Evolutionary conservation across 2,888 invertebrate genomes (phyloP), one percentile per base, ranked within the genome.

Genomic region (Polia nebulosa): DNA sequence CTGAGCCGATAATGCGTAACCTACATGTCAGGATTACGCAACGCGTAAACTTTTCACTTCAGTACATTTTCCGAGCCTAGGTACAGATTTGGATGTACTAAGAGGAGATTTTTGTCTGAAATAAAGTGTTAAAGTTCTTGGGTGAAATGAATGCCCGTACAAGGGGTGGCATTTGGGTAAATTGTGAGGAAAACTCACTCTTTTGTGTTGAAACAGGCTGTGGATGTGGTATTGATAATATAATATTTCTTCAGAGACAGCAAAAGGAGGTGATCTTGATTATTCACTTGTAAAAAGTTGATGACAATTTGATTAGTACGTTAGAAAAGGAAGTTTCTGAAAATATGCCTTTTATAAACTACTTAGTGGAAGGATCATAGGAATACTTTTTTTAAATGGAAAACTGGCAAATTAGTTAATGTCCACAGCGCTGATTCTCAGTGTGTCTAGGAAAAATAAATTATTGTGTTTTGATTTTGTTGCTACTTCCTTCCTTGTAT

Each of bases 1-100:
- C 79, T 72, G 76, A 76, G 77, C 80, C 83, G 86, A 86, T 86
- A 85, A 87, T 84, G 78, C 83, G 75, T 85, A 81, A 81, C 83
- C 78, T 84, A 82, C 82, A 76, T 82, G 72, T 60, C 69, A 65
- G 68, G 72, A 78, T 82, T 84, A 84, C 84, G 78, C 72, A 73
- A 81, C 81, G 71, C 73, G 72, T 72, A 72, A 84, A 81, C 78
- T 82, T 82, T 80, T 72, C 72, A 83, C 52, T 75, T 73, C 69
- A 83, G 75, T 67, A 78, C 59, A 61, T 53, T 74, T 68, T 55
- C 41, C 51, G 32, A 49, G 66, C 29, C 69, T 81, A 59, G 71
- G 66, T 64, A 65, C 56, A 60, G 56, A 57, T 53, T 65, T 61
- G n/a, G 13, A 36, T n/a, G 44, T 32, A 51, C 47, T 51, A 44